A percentile compares a stretch with the other conserved stretches of the same genome.
Evolutionary conservation across 2,888 invertebrate genomes (phyloP).

Genomic region (Drosophila hawaiiensis): DNA sequence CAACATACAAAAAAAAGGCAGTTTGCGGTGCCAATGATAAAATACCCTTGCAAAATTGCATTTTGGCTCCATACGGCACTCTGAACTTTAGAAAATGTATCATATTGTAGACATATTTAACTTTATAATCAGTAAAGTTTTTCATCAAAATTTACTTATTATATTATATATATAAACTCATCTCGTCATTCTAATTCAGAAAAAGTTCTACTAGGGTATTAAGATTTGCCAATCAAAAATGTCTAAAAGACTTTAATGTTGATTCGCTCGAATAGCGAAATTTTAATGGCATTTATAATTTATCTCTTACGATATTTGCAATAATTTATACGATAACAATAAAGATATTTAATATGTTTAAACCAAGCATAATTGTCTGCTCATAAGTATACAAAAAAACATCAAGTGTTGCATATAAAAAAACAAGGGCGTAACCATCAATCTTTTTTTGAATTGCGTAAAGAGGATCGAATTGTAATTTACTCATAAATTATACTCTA

Average conservation of each 20-base stretch:
- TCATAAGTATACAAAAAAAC: neutral
- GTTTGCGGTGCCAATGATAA: neutral
- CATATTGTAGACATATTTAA: neutral
- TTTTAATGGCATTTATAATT: constrained; percentile 61
- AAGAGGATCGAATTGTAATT: neutral
- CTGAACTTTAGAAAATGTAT: neutral
- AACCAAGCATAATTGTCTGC: constrained; percentile 21
- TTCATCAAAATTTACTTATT: neutral
- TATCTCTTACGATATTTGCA: constrained; percentile 54
- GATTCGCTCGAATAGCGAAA: constrained; percentile 42
- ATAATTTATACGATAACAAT: constrained; percentile 1
- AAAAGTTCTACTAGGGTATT: constrained; percentile 10
- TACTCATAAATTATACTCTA: neutral
- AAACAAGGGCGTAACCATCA: neutral
- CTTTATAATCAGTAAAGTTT: neutral
- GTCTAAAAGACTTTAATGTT: constrained; percentile 60
- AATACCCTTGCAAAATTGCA: constrained; percentile 24
- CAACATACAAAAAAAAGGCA: neutral
- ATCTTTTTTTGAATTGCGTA: neutral
- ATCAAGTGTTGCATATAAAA: constrained; percentile 24
- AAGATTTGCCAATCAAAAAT: constrained; percentile 41
- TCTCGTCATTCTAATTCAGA: neutral
- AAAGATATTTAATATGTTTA: constrained; percentile 35
- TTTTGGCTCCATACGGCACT: neutral
- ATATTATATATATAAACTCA: neutral